A percentile compares a stretch with the other conserved stretches of the same genome.
Conservation (phyloP, 2,888 invertebrate species). For the Odontocolon sp. region DNA sequence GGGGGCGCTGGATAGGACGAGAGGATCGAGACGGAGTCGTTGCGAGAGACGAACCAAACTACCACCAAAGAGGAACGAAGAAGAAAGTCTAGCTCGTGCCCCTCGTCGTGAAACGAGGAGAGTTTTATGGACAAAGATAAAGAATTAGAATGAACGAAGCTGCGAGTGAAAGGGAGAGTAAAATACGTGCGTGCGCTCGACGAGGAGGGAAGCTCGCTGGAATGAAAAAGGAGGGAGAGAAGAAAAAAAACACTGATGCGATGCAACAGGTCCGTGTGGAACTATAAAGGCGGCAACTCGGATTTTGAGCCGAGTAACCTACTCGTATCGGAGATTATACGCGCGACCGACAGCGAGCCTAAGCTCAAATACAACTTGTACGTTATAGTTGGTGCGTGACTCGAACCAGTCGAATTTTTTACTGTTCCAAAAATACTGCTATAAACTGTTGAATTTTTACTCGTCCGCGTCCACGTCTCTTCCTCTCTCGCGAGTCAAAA, state of each 20-base stretch:
- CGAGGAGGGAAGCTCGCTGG: slow-evolving; percentile 23
- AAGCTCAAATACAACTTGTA: slow-evolving; percentile 28
- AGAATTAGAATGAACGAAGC: slow-evolving; percentile 12
- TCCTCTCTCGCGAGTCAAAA: slow-evolving; percentile 22
- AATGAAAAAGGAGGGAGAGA: slow-evolving; percentile 24
- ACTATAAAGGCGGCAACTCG: slow-evolving; percentile 1
- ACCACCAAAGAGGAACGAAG: not conserved
- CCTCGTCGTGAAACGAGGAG: not conserved
- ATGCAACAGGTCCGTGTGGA: slow-evolving; percentile 63
- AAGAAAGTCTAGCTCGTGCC: not conserved
- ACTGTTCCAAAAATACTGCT: slow-evolving; percentile 40
- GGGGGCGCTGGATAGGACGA: slow-evolving; percentile 59
- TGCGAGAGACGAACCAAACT: not conserved
- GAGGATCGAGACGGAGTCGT: not conserved
- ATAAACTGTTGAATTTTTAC: slow-evolving; percentile 28
- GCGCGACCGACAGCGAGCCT: not conserved
- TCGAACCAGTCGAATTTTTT: slow-evolving; percentile 53
- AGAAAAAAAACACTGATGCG: slow-evolving; percentile 36
- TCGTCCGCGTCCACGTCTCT: slow-evolving; percentile 18
- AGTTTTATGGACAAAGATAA: not conserved
- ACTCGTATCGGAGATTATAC: not conserved
- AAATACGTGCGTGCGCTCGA: not conserved
- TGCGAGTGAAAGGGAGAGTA: slow-evolving; percentile 26
- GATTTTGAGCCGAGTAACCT: slow-evolving; percentile 53
- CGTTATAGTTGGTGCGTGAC: slow-evolving; percentile 32